phyloP scores from a whole-genome alignment of 2,113 vertebrate genomes.

The Aix galericulata region DNA sequence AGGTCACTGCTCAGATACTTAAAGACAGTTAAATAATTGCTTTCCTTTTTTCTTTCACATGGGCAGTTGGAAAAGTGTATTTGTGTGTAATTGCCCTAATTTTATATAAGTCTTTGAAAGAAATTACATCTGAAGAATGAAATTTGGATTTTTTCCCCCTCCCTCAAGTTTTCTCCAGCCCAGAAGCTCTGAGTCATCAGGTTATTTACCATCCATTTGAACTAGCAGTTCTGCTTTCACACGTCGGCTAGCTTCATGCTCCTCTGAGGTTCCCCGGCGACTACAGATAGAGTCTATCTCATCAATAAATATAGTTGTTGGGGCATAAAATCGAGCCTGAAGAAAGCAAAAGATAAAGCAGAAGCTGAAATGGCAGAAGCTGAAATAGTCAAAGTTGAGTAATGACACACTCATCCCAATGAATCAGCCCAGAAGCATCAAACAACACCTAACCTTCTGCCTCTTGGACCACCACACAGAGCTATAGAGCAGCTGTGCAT shows the following conservation, averaged over 20 bases:
- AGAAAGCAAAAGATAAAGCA: conserved; percentile 32
- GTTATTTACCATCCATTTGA: conserved; percentile 95
- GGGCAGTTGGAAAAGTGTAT: not conserved
- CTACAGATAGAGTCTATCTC: conserved; percentile 99
- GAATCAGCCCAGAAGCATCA: not conserved
- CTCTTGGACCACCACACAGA: not conserved
- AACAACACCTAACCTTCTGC: not conserved
- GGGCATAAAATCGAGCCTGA: conserved; percentile 97
- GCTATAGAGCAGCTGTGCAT: not conserved
- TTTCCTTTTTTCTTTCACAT: not conserved
- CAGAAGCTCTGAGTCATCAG: not conserved
- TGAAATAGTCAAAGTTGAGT: not conserved
- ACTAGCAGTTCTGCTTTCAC: conserved; percentile 96
- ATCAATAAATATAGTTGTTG: conserved; percentile 98
- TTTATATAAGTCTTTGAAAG: not conserved
- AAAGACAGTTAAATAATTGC: not conserved
- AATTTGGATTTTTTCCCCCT: not conserved
- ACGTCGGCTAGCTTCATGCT: conserved; percentile 94
- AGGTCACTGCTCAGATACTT: not conserved
- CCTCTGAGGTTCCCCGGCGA: conserved; percentile 95
- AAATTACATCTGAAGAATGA: not conserved
- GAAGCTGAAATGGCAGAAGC: not conserved
- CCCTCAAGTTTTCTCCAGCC: not conserved
- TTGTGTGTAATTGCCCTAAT: not conserved
- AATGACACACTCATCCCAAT: not conserved